phyloP scores from a whole-genome alignment of 1,140 invertebrate genomes.

The Acromyrmex heyeri region DNA sequence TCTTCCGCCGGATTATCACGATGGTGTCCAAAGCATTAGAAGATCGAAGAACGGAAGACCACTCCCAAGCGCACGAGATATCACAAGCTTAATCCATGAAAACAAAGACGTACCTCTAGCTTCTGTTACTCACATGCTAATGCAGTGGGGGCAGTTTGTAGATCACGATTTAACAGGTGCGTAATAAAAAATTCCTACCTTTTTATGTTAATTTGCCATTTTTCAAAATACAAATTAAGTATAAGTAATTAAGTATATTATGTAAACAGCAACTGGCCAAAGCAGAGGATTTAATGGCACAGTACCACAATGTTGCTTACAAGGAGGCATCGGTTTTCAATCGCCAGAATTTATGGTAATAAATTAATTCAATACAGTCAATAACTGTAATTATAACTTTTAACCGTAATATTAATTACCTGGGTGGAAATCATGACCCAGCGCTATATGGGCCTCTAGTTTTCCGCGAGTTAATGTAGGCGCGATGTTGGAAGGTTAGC shows the following conservation, averaged over 20 bases:
- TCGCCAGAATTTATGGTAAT: conserved; percentile 88
- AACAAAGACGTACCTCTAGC: conserved; percentile 87
- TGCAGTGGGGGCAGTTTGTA: conserved; percentile 95
- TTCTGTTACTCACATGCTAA: conserved; percentile 92
- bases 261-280: conserved; percentile 83
- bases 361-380: background rate
- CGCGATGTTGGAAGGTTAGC: no score
- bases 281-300: conserved; percentile 92
- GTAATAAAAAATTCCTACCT: background rate
- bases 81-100: conserved; percentile 90
- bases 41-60: conserved; percentile 87
- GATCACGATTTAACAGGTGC: conserved; percentile 93
- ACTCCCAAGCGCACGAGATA: conserved; percentile 90
- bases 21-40: conserved; percentile 88
- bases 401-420: background rate
- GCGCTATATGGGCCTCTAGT: no score
- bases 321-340: conserved; percentile 88
- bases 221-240: background rate
- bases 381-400: background rate
- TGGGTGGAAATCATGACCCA: no score
- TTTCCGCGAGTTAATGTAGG: no score
- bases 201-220: background rate
- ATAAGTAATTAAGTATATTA: background rate
- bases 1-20: conserved; percentile 93
- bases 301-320: conserved; percentile 92